A percentile compares a stretch with the other conserved stretches of the same genome.
Evolutionary conservation across 2,888 invertebrate species (phyloP).

Genomic region (Dicyrtoma fusca): DNA sequence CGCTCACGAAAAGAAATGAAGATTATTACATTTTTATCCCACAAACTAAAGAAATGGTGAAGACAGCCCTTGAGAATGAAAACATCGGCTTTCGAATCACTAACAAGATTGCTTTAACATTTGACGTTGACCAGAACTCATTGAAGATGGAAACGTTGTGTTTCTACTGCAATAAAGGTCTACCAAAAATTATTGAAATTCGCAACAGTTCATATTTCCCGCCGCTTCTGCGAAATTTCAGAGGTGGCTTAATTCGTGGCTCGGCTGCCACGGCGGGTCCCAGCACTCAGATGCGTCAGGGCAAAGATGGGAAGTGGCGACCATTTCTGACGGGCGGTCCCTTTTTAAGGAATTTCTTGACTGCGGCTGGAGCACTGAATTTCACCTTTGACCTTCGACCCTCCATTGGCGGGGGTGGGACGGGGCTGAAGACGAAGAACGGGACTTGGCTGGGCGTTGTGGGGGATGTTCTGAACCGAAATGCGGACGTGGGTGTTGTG

Average conservation of each 20-base stretch:
- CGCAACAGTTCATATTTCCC: not conserved
- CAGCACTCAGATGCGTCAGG: not conserved
- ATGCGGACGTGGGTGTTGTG: slow-evolving; percentile 45
- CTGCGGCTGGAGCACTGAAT: slow-evolving; percentile 29
- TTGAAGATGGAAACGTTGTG: not conserved
- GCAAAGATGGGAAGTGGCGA: not conserved
- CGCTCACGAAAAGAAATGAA: not conserved
- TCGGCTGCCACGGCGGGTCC: not conserved
- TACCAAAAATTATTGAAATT: not conserved
- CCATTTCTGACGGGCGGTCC: not conserved
- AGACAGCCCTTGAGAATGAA: not conserved
- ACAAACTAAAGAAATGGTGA: not conserved
- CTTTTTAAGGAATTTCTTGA: not conserved
- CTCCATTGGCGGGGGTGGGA: slow-evolving; percentile 44
- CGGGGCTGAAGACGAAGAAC: slow-evolving; percentile 31
- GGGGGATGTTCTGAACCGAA: slow-evolving; percentile 39
- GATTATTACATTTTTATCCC: not conserved
- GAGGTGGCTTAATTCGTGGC: not conserved
- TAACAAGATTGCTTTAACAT: not conserved
- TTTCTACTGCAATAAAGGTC: slow-evolving; percentile 3
- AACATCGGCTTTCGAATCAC: not conserved
- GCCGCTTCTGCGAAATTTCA: not conserved
- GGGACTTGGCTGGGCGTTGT: slow-evolving; percentile 46
- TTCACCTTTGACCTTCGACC: slow-evolving; percentile 42
- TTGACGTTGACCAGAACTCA: not conserved